Conservation (phyloP, 2,113 vertebrate genomes). For the Picathartes gymnocephalus region DNA sequence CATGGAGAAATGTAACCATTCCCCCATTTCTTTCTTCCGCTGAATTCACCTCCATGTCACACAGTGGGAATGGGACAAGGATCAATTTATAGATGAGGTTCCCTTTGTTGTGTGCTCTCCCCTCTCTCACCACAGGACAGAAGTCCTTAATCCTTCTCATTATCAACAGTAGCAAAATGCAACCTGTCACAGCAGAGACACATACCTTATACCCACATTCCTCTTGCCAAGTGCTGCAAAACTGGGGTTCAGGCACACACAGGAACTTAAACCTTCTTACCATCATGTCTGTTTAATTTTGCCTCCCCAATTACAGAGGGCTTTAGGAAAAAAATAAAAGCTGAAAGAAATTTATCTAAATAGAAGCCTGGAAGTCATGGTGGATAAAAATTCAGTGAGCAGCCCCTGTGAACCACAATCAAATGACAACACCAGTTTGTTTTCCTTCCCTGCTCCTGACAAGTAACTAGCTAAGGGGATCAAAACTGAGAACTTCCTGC, state of each 20-base stretch:
- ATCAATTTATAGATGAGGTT: background rate
- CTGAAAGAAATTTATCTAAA: background rate
- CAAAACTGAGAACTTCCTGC: background rate
- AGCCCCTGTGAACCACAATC: background rate
- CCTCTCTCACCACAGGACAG: background rate
- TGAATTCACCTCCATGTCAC: background rate
- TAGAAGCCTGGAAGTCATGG: background rate
- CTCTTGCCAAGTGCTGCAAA: background rate
- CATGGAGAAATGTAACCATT: background rate
- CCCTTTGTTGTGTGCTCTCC: background rate
- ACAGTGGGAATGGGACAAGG: background rate
- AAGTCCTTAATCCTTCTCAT: background rate
- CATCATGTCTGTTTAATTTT: background rate
- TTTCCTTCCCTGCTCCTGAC: background rate
- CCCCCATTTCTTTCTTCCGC: background rate
- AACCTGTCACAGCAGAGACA: background rate
- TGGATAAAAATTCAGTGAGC: background rate
- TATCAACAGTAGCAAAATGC: background rate
- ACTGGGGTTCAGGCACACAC: background rate
- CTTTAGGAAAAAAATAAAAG: background rate
- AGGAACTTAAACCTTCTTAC: background rate
- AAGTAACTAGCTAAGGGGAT: background rate
- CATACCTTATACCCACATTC: background rate
- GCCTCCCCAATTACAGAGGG: background rate
- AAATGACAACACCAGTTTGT: background rate